These are phyloP conservation scores for Sciurus niger DNA, from an alignment of 2,113 vertebrate species.

Conservation along the genomic window DNA sequence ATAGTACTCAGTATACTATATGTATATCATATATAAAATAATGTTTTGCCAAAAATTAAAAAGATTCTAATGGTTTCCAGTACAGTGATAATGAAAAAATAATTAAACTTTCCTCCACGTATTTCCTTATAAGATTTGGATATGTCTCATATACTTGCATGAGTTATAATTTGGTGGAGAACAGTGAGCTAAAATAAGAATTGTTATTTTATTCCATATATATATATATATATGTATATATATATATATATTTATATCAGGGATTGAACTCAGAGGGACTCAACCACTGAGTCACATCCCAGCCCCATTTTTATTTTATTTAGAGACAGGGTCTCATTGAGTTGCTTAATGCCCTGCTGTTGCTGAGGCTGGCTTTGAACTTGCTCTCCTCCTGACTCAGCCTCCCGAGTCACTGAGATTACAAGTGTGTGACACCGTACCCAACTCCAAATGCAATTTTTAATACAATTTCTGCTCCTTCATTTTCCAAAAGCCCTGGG, in stretches of 20 bases:
- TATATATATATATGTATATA: no score
- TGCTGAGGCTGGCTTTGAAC: no score
- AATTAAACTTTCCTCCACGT: neutral
- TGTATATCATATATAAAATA: neutral
- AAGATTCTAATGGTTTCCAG: neutral
- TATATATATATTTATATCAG: no score
- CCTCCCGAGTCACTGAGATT: no score
- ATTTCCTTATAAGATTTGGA: conserved; percentile 4
- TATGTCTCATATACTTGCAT: neutral
- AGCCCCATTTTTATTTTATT: no score
- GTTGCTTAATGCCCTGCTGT: no score
- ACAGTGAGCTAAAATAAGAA: conserved; percentile 38
- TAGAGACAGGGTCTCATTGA: no score
- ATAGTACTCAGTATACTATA: neutral
- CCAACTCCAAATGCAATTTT: neutral
- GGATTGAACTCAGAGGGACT: no score
- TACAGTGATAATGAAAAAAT: neutral
- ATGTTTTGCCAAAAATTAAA: neutral
- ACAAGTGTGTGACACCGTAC: no score
- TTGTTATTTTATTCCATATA: neutral
- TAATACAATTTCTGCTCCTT: neutral
- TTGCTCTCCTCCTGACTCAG: no score
- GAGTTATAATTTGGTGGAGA: neutral
- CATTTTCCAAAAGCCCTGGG: conserved; percentile 11
- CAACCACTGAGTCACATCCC: no score